A percentile compares a stretch with the other conserved stretches of the same genome.
Evolutionary conservation across 2,113 vertebrate species (phyloP).

Genomic region (Lepisosteus osseus): DNA sequence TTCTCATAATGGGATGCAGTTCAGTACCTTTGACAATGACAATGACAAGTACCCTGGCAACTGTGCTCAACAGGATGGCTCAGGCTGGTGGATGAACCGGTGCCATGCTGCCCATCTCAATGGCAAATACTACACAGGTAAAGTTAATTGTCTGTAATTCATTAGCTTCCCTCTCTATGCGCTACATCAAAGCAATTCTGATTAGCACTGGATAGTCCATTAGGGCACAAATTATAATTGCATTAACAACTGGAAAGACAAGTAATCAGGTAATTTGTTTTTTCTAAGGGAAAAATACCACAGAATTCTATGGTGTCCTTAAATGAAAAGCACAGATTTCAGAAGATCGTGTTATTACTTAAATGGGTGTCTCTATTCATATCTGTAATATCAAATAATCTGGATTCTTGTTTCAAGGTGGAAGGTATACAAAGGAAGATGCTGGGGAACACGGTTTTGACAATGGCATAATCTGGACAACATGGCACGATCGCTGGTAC

Average conservation of each 20-base stretch:
- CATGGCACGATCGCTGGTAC: conserved; percentile 88
- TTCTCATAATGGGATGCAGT: conserved; percentile 86
- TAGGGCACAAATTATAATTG: too few relatives aligned
- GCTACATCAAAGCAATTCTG: too few relatives aligned
- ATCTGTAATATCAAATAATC: too few relatives aligned
- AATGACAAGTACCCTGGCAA: conserved; percentile 82
- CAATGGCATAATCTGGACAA: conserved; percentile 91
- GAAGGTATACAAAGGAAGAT: conserved; percentile 72
- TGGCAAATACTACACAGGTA: conserved; percentile 81
- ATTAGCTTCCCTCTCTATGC: too few relatives aligned
- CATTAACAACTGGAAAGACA: too few relatives aligned
- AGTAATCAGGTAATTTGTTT: too few relatives aligned
- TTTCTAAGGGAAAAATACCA: too few relatives aligned
- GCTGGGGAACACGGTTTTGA: conserved; percentile 69
- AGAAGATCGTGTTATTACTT: too few relatives aligned
- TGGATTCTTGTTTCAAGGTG: conserved; percentile 57
- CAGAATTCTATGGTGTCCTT: too few relatives aligned
- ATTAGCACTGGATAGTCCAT: too few relatives aligned
- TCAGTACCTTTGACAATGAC: conserved; percentile 86
- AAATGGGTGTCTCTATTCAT: too few relatives aligned
- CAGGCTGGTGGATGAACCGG: conserved; percentile 98
- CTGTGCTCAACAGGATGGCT: conserved; percentile 87
- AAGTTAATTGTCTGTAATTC: conserved; percentile 1
- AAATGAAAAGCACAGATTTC: too few relatives aligned
- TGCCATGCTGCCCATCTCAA: conserved; percentile 94